Percentiles rank a stretch among this genome's conserved stretches.
Conservation (phyloP, 2,888 invertebrate genomes). For the Eupithecia abbreviata region DNA sequence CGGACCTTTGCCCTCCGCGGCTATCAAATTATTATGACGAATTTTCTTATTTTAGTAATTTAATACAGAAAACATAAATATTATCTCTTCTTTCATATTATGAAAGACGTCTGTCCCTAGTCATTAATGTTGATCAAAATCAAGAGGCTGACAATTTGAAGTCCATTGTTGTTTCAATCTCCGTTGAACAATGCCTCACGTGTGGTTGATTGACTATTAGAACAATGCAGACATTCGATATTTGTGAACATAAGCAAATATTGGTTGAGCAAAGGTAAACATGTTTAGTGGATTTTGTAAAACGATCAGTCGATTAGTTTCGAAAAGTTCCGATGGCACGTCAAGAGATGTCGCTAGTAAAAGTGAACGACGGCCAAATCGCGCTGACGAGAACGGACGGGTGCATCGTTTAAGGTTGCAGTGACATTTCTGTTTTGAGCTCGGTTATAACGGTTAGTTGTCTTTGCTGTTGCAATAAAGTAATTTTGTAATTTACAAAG, state of each 20-base stretch:
- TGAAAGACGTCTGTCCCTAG: not conserved
- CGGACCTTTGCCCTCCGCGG: no score
- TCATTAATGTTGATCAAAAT: not conserved
- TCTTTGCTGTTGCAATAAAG: no score
- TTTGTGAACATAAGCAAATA: not conserved
- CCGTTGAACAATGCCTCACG: constrained; percentile 1
- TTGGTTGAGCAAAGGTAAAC: not conserved
- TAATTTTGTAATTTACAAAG: no score
- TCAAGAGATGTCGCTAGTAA: no score
- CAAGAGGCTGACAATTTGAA: not conserved
- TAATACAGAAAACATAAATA: not conserved
- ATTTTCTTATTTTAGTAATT: not conserved
- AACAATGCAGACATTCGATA: not conserved
- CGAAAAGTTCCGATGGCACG: no score
- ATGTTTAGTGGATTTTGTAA: not conserved
- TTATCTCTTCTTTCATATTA: not conserved
- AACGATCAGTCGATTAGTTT: no score
- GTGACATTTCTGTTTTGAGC: no score
- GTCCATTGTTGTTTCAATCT: not conserved
- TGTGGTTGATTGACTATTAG: not conserved
- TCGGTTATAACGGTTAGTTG: no score
- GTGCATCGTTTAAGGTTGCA: no score
- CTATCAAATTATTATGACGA: no score
- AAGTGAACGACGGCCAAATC: no score
- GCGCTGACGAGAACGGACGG: no score